phyloP scores from a whole-genome alignment of 2,888 invertebrate species.

The Athripsodes cinereus region DNA sequence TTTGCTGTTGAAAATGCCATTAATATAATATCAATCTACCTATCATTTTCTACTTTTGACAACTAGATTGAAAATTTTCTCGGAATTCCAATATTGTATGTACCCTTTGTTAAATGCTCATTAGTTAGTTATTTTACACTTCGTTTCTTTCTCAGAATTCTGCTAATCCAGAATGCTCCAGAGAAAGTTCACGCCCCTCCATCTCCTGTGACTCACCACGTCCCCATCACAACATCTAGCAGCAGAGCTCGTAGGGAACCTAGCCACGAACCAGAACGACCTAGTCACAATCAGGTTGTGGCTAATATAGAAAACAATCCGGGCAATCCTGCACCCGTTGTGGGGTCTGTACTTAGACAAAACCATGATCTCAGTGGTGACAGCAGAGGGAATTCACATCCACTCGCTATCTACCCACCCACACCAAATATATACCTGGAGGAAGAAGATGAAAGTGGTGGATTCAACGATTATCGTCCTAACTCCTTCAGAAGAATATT shows the following conservation, averaged over 20 bases:
- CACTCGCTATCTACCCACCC: constrained; percentile 19
- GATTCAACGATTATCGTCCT: constrained; percentile 45
- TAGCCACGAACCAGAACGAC: constrained; percentile 24
- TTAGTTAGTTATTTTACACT: no score
- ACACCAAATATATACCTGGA: constrained; percentile 36
- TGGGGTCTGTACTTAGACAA: constrained; percentile 10
- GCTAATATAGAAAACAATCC: constrained; percentile 60
- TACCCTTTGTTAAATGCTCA: no score
- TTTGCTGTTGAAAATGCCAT: no score
- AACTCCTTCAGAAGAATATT: constrained; percentile 38
- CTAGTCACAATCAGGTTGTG: constrained; percentile 45
- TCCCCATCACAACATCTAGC: constrained; percentile 26
- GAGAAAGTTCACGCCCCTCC: constrained; percentile 67
- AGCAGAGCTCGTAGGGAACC: constrained; percentile 29
- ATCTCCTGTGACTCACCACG: constrained; percentile 49
- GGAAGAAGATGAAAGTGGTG: constrained; percentile 49
- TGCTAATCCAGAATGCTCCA: constrained; percentile 88
- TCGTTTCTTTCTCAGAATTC: constrained; percentile 64
- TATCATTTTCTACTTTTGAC: no score
- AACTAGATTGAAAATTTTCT: no score
- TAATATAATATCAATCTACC: no score
- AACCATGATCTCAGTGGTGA: constrained; percentile 10
- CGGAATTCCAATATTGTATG: no score
- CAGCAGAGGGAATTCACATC: constrained; percentile 27
- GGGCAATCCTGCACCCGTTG: constrained; percentile 16